Evolutionary conservation across 1,140 invertebrate species (phyloP).

Genomic region (Drosophila paulistorum): DNA sequence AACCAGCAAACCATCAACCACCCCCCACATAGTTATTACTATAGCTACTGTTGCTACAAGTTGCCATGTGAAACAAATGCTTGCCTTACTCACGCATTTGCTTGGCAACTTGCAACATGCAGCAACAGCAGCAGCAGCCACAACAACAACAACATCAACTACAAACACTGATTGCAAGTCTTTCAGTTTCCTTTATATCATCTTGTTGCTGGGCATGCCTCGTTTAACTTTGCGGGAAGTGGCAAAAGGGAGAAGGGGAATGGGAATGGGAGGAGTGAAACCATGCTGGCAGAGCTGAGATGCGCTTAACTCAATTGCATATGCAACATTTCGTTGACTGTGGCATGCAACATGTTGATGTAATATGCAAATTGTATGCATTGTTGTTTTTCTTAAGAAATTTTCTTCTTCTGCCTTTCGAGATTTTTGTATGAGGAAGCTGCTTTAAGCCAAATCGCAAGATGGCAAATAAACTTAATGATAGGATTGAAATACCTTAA

Average conservation of each 20-base stretch:
- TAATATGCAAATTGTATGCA: conserved; percentile 60
- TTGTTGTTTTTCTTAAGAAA: conserved; percentile 44
- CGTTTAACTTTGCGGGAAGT: conserved; percentile 33
- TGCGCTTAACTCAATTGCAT: conserved; percentile 54
- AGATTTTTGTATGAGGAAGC: conserved; percentile 11
- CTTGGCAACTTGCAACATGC: conserved; percentile 17
- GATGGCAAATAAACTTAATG: background rate
- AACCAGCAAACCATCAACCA: conserved; percentile 2
- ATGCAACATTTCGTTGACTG: conserved; percentile 45
- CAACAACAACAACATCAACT: conserved; percentile 17
- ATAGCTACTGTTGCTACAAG: background rate
- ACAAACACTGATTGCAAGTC: conserved; percentile 42
- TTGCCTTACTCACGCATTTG: conserved; percentile 23
- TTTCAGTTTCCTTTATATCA: conserved; percentile 12
- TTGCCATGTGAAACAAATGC: conserved; percentile 25
- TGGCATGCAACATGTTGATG: conserved; percentile 63
- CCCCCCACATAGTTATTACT: conserved; percentile 13
- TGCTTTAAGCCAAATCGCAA: background rate
- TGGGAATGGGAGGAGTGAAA: background rate
- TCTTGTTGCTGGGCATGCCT: conserved; percentile 38
- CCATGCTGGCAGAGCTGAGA: background rate
- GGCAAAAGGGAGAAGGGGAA: background rate
- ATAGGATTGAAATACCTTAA: background rate
- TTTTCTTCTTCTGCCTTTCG: background rate
- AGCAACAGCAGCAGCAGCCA: background rate